Conservation (phyloP, 2,797 vertebrate species). For the Phataginus tricuspis region DNA sequence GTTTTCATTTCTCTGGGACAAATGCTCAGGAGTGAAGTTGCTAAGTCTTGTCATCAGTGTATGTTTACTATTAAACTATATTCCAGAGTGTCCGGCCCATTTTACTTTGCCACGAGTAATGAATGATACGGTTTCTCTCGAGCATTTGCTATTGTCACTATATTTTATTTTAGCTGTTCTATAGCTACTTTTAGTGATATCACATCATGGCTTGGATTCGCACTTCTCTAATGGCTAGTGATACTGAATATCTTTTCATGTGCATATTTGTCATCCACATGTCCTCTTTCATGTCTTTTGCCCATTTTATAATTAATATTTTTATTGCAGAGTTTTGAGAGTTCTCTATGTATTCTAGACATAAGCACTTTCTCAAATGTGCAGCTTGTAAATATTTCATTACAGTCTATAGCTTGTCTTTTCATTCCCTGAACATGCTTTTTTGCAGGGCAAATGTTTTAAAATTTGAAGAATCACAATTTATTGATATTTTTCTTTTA, state of each 20-base stretch:
- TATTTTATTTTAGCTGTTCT: too few relatives aligned
- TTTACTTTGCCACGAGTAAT: neutral
- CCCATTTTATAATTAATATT: neutral
- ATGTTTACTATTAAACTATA: too few relatives aligned
- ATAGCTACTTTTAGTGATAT: fast-evolving
- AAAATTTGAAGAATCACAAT: neutral
- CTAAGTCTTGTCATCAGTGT: neutral
- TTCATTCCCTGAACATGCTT: neutral
- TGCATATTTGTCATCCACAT: neutral
- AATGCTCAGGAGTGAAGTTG: neutral
- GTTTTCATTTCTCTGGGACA: neutral
- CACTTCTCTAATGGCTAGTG: too few relatives aligned
- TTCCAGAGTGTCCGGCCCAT: neutral
- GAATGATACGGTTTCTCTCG: neutral
- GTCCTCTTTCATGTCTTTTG: neutral
- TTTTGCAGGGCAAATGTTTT: neutral
- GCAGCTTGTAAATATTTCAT: neutral
- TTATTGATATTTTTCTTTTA: neutral
- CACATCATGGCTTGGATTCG: neutral
- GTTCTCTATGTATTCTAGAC: neutral
- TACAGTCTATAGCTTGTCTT: neutral
- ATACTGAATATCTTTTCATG: neutral
- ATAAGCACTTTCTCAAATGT: neutral
- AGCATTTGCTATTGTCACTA: fast-evolving
- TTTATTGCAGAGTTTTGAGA: neutral